Percentiles rank a stretch among this genome's conserved stretches.
These are phyloP conservation scores for Rhynchotus rufescens DNA, from an alignment of 2,797 vertebrate genomes.

Conservation along the genomic window DNA sequence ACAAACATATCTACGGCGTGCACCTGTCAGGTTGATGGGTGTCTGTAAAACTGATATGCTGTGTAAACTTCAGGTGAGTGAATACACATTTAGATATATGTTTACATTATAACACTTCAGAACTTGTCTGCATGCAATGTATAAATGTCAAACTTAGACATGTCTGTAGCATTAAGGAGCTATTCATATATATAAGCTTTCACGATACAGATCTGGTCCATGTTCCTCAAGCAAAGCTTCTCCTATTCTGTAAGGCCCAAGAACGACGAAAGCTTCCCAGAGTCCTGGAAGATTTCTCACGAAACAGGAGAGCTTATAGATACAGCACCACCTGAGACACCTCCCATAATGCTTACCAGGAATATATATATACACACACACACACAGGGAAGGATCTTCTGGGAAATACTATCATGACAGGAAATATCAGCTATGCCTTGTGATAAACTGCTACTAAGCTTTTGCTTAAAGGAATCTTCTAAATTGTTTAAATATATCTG, in stretches of 20 bases:
- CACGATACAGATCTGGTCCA: background rate
- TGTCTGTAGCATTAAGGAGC: background rate
- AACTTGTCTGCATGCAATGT: background rate
- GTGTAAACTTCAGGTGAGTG: background rate
- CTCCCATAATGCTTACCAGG: background rate
- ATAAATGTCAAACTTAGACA: background rate
- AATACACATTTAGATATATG: background rate
- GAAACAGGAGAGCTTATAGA: background rate
- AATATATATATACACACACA: background rate
- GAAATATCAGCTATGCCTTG: background rate
- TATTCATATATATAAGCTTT: background rate
- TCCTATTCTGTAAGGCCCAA: background rate
- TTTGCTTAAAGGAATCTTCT: background rate
- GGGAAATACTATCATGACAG: background rate
- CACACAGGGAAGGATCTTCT: background rate
- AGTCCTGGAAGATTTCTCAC: background rate
- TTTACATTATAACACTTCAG: background rate
- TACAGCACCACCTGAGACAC: background rate
- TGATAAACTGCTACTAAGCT: background rate
- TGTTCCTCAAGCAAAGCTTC: background rate
- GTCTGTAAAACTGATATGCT: background rate
- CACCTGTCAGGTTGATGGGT: background rate
- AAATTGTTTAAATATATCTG: background rate
- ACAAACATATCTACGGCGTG: background rate
- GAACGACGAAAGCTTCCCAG: background rate